Evolutionary conservation across 2,888 invertebrate genomes (phyloP).

Genomic region (Apocheima hispidaria): DNA sequence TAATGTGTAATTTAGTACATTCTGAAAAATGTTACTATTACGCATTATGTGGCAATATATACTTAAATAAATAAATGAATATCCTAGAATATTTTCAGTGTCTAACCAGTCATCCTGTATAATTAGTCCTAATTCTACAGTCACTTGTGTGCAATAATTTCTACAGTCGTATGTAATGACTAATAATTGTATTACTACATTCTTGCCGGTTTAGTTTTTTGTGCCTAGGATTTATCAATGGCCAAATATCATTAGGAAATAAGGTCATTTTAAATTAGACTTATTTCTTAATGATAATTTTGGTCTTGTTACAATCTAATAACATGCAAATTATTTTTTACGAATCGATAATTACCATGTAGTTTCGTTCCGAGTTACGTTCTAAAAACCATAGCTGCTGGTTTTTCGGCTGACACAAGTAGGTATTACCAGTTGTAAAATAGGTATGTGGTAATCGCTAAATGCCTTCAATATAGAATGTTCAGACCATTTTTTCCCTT

Average conservation of each 20-base stretch:
- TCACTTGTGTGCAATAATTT: neutral
- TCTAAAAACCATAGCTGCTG: conserved; percentile 12
- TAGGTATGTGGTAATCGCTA: neutral
- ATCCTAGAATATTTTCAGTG: too few species aligned
- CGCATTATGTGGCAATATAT: too few species aligned
- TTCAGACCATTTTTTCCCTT: too few species aligned
- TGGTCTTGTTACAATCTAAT: conserved; percentile 10
- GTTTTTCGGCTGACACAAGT: neutral
- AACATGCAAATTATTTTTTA: conserved; percentile 2
- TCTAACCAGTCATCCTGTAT: too few species aligned
- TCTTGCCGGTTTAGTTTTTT: neutral
- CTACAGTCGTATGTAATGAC: neutral
- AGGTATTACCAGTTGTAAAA: neutral
- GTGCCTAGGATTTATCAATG: neutral
- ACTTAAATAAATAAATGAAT: too few species aligned
- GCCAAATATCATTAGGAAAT: neutral
- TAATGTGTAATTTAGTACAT: too few species aligned
- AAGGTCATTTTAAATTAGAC: neutral
- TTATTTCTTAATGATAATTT: conserved; percentile 18
- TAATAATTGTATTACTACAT: neutral
- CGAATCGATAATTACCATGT: conserved; percentile 2
- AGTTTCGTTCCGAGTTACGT: conserved; percentile 3
- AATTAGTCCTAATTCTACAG: neutral
- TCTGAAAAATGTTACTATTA: too few species aligned
- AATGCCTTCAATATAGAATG: too few species aligned